Conservation (phyloP, 2,113 vertebrate species). For the Gnathonemus longibarbis region DNA sequence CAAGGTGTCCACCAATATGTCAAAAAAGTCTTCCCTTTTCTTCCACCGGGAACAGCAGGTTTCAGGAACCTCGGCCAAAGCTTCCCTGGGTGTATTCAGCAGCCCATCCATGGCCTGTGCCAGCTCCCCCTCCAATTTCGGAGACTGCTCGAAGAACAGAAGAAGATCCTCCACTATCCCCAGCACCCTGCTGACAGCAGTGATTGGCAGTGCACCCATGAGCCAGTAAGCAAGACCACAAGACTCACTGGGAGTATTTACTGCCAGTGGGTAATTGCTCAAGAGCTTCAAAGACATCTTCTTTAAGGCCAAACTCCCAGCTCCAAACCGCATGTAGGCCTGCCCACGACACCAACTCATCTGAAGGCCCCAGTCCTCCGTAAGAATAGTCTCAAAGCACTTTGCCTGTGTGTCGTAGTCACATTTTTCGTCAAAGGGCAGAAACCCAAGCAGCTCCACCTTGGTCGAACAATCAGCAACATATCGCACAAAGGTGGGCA, state of each 20-base stretch:
- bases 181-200: slow-evolving; percentile 70
- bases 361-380: slow-evolving; percentile 85
- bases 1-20: slow-evolving; percentile 78
- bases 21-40: slow-evolving; percentile 82
- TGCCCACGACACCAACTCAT: slow-evolving; percentile 90
- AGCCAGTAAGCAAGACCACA: slow-evolving; percentile 88
- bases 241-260: slow-evolving; percentile 81
- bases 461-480: slow-evolving; percentile 77
- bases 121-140: slow-evolving; percentile 67
- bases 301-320: slow-evolving; percentile 78
- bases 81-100: slow-evolving; percentile 59
- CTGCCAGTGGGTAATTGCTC: slow-evolving; percentile 75
- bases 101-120: slow-evolving; percentile 68
- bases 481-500: slow-evolving; percentile 81
- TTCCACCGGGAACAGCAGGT: slow-evolving; percentile 82
- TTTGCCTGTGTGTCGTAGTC: slow-evolving; percentile 69
- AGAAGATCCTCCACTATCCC: slow-evolving; percentile 77
- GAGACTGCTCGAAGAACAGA: slow-evolving; percentile 74
- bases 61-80: slow-evolving; percentile 70
- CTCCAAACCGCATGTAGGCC: slow-evolving; percentile 78
- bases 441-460: slow-evolving; percentile 84
- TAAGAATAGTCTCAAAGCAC: slow-evolving; percentile 71
- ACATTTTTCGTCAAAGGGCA: slow-evolving; percentile 65
- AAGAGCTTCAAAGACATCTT: slow-evolving; percentile 77
- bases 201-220: slow-evolving; percentile 73